Conservation (phyloP, 2,888 invertebrate genomes). For the Meandrusa payeni region DNA sequence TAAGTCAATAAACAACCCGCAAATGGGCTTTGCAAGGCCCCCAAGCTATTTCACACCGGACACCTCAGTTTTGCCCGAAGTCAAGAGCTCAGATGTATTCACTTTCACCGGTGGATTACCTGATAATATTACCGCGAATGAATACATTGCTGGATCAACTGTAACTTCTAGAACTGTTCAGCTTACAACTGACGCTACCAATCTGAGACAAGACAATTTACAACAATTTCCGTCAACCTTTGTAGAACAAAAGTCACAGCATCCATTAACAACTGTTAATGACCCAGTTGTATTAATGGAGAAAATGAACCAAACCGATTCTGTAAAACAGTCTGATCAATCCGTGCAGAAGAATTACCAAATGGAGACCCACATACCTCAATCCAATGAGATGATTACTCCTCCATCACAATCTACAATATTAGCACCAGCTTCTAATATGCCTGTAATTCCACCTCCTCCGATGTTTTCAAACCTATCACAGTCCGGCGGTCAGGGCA, state of each 20-base stretch:
- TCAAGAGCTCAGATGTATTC: background rate
- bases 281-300: no score
- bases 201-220: no score
- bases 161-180: no score
- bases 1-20: background rate
- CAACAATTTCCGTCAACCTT: no score
- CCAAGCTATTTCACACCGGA: constrained; percentile 35
- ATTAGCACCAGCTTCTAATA: constrained; percentile 23
- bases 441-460: constrained; percentile 61
- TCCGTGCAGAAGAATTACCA: background rate
- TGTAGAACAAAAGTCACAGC: no score
- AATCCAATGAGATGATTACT: constrained; percentile 22
- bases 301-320: background rate
- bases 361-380: constrained; percentile 8
- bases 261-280: no score
- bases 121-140: background rate
- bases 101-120: background rate
- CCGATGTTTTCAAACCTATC: constrained; percentile 61
- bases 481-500: constrained; percentile 39
- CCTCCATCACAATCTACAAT: constrained; percentile 1
- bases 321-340: background rate
- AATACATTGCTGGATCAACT: no score
- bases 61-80: background rate
- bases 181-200: no score
- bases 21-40: constrained; percentile 13